Conservation (phyloP, 2,888 invertebrate species). For the Caenorhabditis sinica region DNA sequence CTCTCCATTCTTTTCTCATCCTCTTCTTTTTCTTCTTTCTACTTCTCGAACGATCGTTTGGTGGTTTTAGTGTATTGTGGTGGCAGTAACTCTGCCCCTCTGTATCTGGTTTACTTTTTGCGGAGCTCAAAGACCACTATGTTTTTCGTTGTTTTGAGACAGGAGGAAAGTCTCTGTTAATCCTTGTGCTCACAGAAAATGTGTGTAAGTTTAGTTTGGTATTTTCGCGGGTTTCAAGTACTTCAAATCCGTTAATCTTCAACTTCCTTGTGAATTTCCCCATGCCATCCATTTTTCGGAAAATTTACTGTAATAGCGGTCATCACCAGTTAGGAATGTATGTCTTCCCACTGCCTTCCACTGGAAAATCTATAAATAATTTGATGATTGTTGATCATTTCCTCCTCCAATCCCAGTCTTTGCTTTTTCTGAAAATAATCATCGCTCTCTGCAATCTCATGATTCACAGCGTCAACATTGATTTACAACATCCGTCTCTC, state of each 20-base stretch:
- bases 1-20: slow-evolving; percentile 11
- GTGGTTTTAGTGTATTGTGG: slow-evolving; percentile 33
- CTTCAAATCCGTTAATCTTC: background rate
- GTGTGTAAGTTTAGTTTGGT: slow-evolving; percentile 3
- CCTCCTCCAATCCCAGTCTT: background rate
- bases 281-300: too few relatives aligned
- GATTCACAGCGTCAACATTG: slow-evolving; percentile 12
- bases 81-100: background rate
- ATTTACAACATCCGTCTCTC: slow-evolving; percentile 1
- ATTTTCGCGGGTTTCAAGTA: background rate
- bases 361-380: background rate
- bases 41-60: slow-evolving; percentile 46
- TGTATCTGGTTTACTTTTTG: slow-evolving; percentile 19
- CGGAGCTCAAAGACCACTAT: slow-evolving; percentile 30
- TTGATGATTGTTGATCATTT: background rate
- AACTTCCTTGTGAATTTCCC: background rate
- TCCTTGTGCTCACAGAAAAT: background rate
- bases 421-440: background rate
- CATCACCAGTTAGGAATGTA: too few relatives aligned
- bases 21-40: background rate
- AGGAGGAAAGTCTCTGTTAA: slow-evolving; percentile 1
- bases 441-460: slow-evolving; percentile 1
- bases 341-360: background rate
- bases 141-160: slow-evolving; percentile 37
- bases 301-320: too few relatives aligned